Evolutionary conservation across 2,113 vertebrate genomes (phyloP), one percentile per base, ranked within the genome.

Genomic region (Myiozetetes cayanensis): DNA sequence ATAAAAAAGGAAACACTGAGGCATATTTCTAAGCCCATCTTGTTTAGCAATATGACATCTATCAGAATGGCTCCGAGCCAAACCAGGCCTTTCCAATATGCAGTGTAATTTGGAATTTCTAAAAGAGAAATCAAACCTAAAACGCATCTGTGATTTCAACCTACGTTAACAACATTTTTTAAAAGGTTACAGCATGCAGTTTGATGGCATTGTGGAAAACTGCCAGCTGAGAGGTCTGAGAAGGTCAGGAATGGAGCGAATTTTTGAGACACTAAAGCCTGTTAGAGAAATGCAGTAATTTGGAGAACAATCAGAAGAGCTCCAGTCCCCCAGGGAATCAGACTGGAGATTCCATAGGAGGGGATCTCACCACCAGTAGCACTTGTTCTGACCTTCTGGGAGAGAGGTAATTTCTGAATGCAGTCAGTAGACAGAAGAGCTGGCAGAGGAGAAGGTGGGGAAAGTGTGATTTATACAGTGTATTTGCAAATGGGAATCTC

Each of bases 51-150:
- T 77, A 79, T 85, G 88, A 95, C 85, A 88, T 91, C 79, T 92
- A 96, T 92, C 91, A 94, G 91, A 94, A 96, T 93, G 84, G 96
- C 88, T 94, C 90, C 49, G 5, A 92, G 91, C 82, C 92, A 87
- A 66, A 35, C 43, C 87, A 75, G 85, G 72, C 65, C 90, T 95
- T 95, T 93, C 76, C 89, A 92, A 85, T 46, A 85, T 73, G 72
- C 18, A 41, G 52, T 0, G 2, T 27, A 80, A 83, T 94, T 80
- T 84, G 71, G 71, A 78, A 96, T 77, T 95, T 94, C 66, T 62
- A 53, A 90, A 74, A 66, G 90, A 91, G 85, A 94, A 96, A 94
- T 47, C 52, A 83, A 95, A 90, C 58, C 72, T 72, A 65, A 91
- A 95, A 95, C 68, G 87, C 79, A 81, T 87, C 91, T 89, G 84